Base-by-base conservation (phyloP, 2,888 invertebrate genomes). In the Microctonus brassicae region DNA sequence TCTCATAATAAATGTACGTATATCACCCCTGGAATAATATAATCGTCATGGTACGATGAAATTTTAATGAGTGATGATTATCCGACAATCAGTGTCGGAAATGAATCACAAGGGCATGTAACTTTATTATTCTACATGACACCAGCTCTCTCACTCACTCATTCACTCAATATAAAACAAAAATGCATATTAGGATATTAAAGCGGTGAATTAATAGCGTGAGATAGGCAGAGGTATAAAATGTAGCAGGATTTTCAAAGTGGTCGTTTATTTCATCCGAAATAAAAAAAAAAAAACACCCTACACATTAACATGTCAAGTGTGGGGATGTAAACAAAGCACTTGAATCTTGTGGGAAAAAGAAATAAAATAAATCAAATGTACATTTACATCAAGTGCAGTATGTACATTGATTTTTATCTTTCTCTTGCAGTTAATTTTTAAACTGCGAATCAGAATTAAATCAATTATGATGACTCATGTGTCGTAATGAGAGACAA, bases 31-130 rank as follows among this genome's bases (percentile, higher is more conserved):
- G n/a, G 34, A 33, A 20, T 5, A 33, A 20, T n/a, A 20, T 33
- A 58, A 13, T 20, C 29, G 55, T 55, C 58, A 29, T 29, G 33
- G 58, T 29, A 33, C 26, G 55, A 55, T 55, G 55, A 29, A 10
- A 58, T 7, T n/a, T 29, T 29, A 58, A 58, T 58, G 58, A 58
- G 17, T 58, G 17, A 34, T 58, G 58, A 58, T 58, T 58, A 58
- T 58, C 58, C n/a, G 11, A 34, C 11, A 58, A 58, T 58, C 58
- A 17, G 58, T 33, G 29, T 29, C 33, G 58, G 33, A 58, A 58
- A 58, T 33, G 58, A 34, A 58, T 58, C 58, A 58, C 58, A 58
- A 58, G 58, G 58, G 33, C 58, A 58, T 33, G 33, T 10, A 17
- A 7, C 47, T 17, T 47, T 47, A 47, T 47, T 33, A n/a, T 33